phyloP scores from a whole-genome alignment of 2,797 vertebrate genomes.

The Lepilemur ruficaudatus region DNA sequence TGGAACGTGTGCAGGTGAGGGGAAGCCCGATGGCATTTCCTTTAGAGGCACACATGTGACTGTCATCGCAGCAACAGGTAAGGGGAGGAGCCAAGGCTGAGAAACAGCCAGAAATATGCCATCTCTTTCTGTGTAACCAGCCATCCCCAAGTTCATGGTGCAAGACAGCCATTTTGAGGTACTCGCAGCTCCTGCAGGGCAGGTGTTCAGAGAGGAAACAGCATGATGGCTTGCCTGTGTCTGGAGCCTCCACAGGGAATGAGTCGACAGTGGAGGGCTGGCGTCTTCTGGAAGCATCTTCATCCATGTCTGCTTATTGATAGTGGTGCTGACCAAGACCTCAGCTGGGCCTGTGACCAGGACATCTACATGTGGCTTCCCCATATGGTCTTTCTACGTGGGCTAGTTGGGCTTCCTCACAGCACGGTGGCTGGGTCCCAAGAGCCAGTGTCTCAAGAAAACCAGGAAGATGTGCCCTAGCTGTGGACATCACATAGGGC shows the following conservation, averaged over 20 bases:
- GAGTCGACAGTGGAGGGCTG: neutral
- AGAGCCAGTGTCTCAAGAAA: neutral
- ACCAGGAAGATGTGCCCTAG: neutral
- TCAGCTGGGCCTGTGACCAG: neutral
- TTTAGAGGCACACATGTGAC: neutral
- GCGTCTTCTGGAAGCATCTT: neutral
- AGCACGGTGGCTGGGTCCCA: neutral
- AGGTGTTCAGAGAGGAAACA: neutral
- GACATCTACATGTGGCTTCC: neutral
- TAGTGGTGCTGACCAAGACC: neutral
- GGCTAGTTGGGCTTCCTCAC: neutral
- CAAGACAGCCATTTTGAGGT: neutral
- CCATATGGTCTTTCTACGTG: neutral
- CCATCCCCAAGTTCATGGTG: neutral
- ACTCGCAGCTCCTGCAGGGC: neutral
- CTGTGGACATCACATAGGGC: rapidly evolving
- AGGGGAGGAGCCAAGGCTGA: neutral
- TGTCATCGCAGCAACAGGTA: neutral
- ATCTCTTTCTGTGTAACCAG: neutral
- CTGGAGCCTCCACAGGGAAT: neutral
- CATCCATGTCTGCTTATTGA: no score
- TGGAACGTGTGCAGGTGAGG: neutral
- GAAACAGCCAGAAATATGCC: neutral
- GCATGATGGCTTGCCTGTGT: neutral
- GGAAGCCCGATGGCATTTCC: rapidly evolving